phyloP scores from a whole-genome alignment of 2,113 vertebrate genomes.

The Herpailurus yagouaroundi region DNA sequence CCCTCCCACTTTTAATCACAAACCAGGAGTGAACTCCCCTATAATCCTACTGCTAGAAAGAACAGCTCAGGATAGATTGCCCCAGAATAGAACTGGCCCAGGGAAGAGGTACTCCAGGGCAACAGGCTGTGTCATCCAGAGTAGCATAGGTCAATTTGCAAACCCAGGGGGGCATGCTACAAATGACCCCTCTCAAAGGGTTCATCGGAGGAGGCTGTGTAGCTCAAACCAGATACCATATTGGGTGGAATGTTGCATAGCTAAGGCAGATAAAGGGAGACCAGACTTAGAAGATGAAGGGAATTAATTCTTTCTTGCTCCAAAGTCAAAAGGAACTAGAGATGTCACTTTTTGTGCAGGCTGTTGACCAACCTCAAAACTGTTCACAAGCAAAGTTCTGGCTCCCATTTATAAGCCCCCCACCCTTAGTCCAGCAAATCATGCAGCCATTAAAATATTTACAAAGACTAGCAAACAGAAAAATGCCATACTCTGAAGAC shows the following conservation, averaged over 20 bases:
- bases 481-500: neutral
- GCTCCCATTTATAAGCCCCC: neutral
- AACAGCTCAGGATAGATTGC: neutral
- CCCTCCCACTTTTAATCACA: neutral
- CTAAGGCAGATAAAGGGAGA: neutral
- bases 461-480: neutral
- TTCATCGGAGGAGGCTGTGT: neutral
- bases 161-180: neutral
- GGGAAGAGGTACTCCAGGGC: neutral
- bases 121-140: neutral
- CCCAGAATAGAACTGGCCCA: neutral
- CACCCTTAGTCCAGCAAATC: neutral
- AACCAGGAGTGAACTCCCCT: neutral
- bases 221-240: neutral
- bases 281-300: neutral
- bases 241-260: neutral
- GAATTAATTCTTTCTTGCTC: conserved; percentile 16
- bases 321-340: neutral
- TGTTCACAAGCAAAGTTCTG: neutral
- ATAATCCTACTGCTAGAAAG: neutral
- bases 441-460: neutral
- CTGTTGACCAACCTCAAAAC: neutral
- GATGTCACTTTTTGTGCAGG: conserved; percentile 19
- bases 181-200: neutral
- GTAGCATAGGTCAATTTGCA: neutral